These are phyloP conservation scores for Coenonympha arcania DNA, from an alignment of 2,888 invertebrate genomes.

Conservation along the genomic window DNA sequence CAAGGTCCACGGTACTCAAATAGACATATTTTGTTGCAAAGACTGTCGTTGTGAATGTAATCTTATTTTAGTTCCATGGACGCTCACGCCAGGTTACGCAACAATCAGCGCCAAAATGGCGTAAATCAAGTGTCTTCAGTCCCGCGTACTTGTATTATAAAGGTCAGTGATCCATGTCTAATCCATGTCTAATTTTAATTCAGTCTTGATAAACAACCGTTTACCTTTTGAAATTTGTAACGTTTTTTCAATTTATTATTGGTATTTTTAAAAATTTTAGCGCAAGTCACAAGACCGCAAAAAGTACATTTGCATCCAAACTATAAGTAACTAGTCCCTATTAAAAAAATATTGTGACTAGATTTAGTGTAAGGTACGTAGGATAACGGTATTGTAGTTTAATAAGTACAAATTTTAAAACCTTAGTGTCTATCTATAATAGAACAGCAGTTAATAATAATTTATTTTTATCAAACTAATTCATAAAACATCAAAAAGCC, in stretches of 20 bases:
- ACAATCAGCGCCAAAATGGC: no score
- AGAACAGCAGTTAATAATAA: constrained; percentile 18
- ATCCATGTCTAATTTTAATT: constrained; percentile 3
- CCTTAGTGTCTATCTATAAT: constrained; percentile 44
- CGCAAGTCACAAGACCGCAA: not conserved
- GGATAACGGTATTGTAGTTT: no score
- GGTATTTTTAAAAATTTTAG: not conserved
- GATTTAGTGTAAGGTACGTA: constrained; percentile 37
- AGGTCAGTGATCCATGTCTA: no score
- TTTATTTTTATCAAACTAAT: not conserved
- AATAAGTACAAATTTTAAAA: constrained; percentile 46
- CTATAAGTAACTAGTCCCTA: not conserved
- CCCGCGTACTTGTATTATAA: no score
- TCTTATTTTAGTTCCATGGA: no score
- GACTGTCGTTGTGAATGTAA: no score
- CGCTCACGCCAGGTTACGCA: no score
- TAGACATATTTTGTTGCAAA: no score
- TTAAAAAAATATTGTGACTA: constrained; percentile 45
- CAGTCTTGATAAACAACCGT: not conserved
- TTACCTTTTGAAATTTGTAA: no score
- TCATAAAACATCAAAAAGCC: not conserved
- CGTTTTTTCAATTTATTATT: no score
- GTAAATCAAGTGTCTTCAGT: no score
- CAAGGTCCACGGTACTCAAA: no score
- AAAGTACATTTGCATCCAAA: not conserved